These are phyloP conservation scores for Brachyptera putata DNA, from an alignment of 2,888 invertebrate genomes.

Conservation along the genomic window DNA sequence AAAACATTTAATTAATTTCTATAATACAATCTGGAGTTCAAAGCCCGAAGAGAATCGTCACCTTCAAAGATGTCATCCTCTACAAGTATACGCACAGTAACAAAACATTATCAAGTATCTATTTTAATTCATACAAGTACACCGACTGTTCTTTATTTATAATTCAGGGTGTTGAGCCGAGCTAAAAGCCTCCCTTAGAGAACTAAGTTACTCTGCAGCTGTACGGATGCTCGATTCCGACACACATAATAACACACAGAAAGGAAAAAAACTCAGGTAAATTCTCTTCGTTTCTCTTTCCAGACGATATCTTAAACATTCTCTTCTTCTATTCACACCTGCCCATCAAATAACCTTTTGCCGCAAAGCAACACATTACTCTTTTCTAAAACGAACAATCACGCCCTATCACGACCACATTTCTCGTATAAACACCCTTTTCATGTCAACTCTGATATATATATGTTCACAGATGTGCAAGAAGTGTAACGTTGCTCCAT, in stretches of 20 bases:
- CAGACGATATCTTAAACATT: not conserved
- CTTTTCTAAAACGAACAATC: constrained; percentile 18
- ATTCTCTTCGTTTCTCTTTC: constrained; percentile 12
- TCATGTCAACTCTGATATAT: constrained; percentile 5
- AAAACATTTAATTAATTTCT: not conserved
- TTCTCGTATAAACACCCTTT: constrained; percentile 19
- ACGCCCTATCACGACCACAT: constrained; percentile 22
- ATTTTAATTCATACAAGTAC: not conserved
- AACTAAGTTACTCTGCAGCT: not conserved
- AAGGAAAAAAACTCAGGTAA: constrained; percentile 11
- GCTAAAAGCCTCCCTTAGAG: constrained; percentile 7
- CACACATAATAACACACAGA: no score
- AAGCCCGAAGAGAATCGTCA: not conserved
- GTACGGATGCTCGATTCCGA: not conserved
- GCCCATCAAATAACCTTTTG: constrained; percentile 4
- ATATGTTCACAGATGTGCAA: constrained; percentile 6
- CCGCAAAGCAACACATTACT: constrained; percentile 14
- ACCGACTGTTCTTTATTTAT: not conserved
- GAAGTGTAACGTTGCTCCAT: not conserved
- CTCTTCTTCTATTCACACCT: constrained; percentile 3
- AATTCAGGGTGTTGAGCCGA: constrained; percentile 14
- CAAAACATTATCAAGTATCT: not conserved
- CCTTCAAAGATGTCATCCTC: not conserved
- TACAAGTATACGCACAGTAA: not conserved
- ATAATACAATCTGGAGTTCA: not conserved